Evolutionary conservation across 2,113 vertebrate species (phyloP).

Genomic region (Mixornis gularis): DNA sequence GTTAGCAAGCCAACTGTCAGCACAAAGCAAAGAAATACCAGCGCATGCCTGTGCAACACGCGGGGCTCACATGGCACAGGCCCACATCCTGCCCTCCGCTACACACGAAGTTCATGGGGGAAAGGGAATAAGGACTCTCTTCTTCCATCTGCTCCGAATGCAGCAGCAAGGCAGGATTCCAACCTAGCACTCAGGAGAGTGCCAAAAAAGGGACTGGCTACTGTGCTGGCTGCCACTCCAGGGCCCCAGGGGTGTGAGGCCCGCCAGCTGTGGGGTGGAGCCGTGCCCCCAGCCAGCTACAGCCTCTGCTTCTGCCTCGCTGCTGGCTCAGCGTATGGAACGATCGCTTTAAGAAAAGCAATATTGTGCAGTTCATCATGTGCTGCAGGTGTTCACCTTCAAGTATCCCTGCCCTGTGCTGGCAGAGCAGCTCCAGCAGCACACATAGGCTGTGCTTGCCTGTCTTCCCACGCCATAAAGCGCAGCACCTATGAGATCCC

Average conservation of each 20-base stretch:
- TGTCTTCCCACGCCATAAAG: not conserved
- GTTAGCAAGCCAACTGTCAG: not conserved
- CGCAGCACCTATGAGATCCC: rapidly evolving
- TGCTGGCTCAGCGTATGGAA: not conserved
- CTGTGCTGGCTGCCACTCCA: constrained; percentile 60
- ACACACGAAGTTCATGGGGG: not conserved
- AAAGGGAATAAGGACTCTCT: constrained; percentile 49
- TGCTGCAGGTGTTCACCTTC: constrained; percentile 41
- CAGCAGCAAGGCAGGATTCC: constrained; percentile 53
- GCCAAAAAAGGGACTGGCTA: constrained; percentile 67
- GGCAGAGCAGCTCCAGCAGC: not conserved
- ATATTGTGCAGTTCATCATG: not conserved
- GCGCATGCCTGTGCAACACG: not conserved
- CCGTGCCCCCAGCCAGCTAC: constrained; percentile 57
- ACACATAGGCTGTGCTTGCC: rapidly evolving
- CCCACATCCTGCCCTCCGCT: not conserved
- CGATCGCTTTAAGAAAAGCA: not conserved
- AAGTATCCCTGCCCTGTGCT: not conserved
- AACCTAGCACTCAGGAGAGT: constrained; percentile 53
- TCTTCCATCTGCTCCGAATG: constrained; percentile 56
- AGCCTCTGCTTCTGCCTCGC: constrained; percentile 45
- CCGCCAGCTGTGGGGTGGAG: constrained; percentile 59
- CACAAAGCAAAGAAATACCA: not conserved
- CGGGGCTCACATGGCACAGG: not conserved
- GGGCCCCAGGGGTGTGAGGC: constrained; percentile 53